Evolutionary conservation across 1,140 invertebrate species (phyloP), one percentile per base, ranked within the genome.

Genomic region (Tenebrio molitor): DNA sequence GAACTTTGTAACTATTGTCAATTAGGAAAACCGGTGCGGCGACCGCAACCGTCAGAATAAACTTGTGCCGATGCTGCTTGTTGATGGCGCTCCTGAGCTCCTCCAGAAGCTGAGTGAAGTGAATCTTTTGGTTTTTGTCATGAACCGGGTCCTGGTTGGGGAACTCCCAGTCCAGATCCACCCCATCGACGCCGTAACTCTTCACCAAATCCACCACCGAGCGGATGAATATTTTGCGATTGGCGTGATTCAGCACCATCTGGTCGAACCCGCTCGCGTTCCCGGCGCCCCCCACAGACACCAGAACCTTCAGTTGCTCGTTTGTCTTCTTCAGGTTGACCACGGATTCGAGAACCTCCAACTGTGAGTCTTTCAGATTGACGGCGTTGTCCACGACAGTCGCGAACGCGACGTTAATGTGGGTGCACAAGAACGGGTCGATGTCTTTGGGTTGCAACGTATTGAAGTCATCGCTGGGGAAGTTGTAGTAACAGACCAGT

Each of bases 101-200:
- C 71, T 89, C 83, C 1, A 95, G 78, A 4, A 95, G 80, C 76
- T 92, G 89, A 1, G 89, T 87, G 75, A 94, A 93, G 83, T 92
- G 90, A 82, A 89, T 89, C 74, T 86, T 88, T 79, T 91, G 88
- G 25, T 85, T 85, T 75, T 84, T 84, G 76, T 81, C 79, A 58
- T 71, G 66, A 77, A 71, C 81, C 76, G 84, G 14, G 17, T 88
- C 83, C 53, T 89, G 84, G 1, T 85, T 87, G 6, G 95, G 95
- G 81, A 95, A 96, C 82, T 97, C 94, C 93, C 93, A 96, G 78
- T 96, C 94, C 39, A 95, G 80, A 82, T 96, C 94, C 4, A 95
- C 83, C 16, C 94, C 94, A 84, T 95, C 93, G 12, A 95, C 83
- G 65, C 84, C 84, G 76, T 89, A 89, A n/a, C 83, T 82, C 69